Percentiles rank a stretch among this genome's conserved stretches.
These are phyloP conservation scores for Pachliopta kotzebuea DNA, from an alignment of 2,888 invertebrate genomes.

Conservation along the genomic window DNA sequence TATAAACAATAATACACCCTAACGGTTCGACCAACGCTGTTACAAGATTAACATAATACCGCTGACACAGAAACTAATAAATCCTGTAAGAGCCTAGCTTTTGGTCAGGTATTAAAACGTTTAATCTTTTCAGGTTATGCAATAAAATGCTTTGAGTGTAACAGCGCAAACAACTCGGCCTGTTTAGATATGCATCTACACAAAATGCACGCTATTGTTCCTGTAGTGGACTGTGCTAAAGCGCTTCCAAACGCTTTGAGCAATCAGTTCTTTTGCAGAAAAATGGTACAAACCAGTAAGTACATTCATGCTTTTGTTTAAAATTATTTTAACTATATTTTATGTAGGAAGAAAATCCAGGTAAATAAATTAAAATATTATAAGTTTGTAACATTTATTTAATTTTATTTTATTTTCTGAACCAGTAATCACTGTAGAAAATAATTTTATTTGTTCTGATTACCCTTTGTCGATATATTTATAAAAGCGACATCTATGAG, in stretches of 20 bases:
- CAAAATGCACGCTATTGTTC: constrained; percentile 72
- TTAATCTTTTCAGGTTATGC: constrained; percentile 61
- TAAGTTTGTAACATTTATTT: not conserved
- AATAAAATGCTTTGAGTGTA: constrained; percentile 86
- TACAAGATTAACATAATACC: too few species aligned
- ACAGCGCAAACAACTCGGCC: constrained; percentile 83
- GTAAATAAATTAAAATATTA: too few species aligned
- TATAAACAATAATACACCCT: too few species aligned
- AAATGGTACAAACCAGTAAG: constrained; percentile 83
- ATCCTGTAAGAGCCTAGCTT: not conserved
- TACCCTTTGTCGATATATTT: not conserved
- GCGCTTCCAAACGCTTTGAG: constrained; percentile 44
- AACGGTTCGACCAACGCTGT: too few species aligned
- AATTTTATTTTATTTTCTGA: not conserved
- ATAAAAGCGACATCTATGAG: constrained; percentile 6
- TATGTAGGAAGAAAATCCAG: too few species aligned
- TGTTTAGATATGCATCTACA: constrained; percentile 80
- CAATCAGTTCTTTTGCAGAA: constrained; percentile 83
- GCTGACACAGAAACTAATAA: too few species aligned
- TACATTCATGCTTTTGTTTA: constrained; percentile 14
- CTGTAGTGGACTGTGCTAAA: constrained; percentile 57
- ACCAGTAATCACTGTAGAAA: not conserved
- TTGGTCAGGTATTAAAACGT: not conserved
- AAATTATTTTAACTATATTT: too few species aligned
- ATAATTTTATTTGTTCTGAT: not conserved